Base-by-base conservation (phyloP, 1,140 invertebrate species). In the Zeugodacus cucurbitae region DNA sequence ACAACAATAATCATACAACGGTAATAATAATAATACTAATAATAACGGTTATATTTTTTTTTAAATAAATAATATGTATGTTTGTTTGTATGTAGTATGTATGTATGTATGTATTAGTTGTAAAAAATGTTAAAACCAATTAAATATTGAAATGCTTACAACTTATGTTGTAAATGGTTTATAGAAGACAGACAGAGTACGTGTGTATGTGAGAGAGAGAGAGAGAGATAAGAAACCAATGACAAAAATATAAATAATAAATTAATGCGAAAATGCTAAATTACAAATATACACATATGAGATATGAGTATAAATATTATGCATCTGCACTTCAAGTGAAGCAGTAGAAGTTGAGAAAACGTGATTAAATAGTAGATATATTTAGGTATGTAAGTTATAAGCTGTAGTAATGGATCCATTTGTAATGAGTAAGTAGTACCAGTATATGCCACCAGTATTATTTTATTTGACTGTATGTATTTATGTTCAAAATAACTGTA, bases 11-110 rank as follows among this genome's bases (percentile, higher is more conserved):
- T 54, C 67, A 62, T 29, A 44, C 20, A 67, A 67, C 26, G 67
- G 41, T 29, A 26, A 32, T 64, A 64, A 62, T 20, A 57, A 57
- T 32, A 86, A 86, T 86, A 82, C 48, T 29, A 48, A 82, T 1
- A 54, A 48, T 82, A 48, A 82, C 7, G 48, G 2, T 10, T 48
- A 26, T 48, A 48, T 41, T n/a, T n/a, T n/a, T n/a, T n/a, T n/a
- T n/a, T n/a, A n/a, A n/a, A n/a, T n/a, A 82, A 82, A 82, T 82
- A 82, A 44, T 82, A n/a, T n/a, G 6, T 67, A 67, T 67, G 29
- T 10, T 64, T 70, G 1, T 37, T 11, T 41, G 58, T 74, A 41
- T 74, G 34, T 74, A 22, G 1, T 37, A 32, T 41, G 1, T 37
- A 32, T 41, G 58, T 74, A 41, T 74, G 34, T 74, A 22, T 37